Evolutionary conservation across 2,888 invertebrate species (phyloP).

Genomic region (Yponomeuta malinellus): DNA sequence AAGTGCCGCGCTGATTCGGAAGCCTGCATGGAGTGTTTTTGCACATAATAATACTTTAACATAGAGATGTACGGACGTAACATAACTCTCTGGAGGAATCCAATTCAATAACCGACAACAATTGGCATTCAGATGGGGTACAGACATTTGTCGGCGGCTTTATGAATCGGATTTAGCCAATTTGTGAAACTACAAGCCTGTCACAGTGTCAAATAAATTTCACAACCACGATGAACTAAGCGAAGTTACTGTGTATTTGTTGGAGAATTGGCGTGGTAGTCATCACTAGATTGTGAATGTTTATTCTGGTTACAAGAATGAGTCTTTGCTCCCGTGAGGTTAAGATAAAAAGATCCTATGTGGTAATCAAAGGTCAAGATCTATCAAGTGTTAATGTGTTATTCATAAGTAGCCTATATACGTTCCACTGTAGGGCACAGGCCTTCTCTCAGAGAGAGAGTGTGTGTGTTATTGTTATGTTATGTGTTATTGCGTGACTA

Average conservation of each 20-base stretch:
- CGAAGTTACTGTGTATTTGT: not conserved
- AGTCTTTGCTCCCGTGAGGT: too few relatives aligned
- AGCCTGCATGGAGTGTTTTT: not conserved
- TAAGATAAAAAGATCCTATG: too few relatives aligned
- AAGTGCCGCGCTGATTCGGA: not conserved
- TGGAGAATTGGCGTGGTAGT: not conserved
- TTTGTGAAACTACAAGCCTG: slow-evolving; percentile 25
- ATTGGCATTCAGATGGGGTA: slow-evolving; percentile 30
- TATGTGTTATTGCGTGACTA: too few relatives aligned
- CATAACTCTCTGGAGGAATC: slow-evolving; percentile 10
- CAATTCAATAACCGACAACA: slow-evolving; percentile 18
- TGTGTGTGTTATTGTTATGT: too few relatives aligned
- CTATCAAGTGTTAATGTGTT: too few relatives aligned
- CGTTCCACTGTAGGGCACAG: too few relatives aligned
- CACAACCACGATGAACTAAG: not conserved
- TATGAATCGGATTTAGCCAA: slow-evolving; percentile 34
- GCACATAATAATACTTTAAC: not conserved
- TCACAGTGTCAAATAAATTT: slow-evolving; percentile 25
- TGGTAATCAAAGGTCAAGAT: too few relatives aligned
- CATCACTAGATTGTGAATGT: too few relatives aligned
- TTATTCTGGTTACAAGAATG: too few relatives aligned
- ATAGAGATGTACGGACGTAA: not conserved
- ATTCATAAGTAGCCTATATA: too few relatives aligned
- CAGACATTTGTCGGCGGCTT: slow-evolving; percentile 34
- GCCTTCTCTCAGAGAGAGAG: too few relatives aligned